phyloP scores from a whole-genome alignment of 2,888 invertebrate species.

The Willowsia nigromaculata region DNA sequence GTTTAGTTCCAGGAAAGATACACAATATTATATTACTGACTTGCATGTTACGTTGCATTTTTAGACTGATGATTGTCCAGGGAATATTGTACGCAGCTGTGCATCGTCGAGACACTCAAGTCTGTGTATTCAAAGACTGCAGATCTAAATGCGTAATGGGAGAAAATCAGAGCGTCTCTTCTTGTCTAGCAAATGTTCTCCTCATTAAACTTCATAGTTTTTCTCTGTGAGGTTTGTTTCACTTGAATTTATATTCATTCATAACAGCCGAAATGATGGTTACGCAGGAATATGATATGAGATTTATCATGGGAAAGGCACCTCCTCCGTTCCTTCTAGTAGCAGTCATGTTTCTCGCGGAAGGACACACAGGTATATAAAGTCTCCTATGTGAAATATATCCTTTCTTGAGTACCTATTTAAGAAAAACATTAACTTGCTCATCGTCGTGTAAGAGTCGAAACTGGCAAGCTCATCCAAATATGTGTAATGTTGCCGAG shows the following conservation, averaged over 20 bases:
- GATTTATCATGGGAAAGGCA: conserved; percentile 60
- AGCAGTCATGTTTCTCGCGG: neutral
- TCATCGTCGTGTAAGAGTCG: conserved; percentile 35
- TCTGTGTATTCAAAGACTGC: neutral
- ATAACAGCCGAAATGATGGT: conserved; percentile 30
- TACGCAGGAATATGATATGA: neutral
- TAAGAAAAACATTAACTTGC: conserved; percentile 57
- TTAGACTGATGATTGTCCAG: conserved; percentile 65
- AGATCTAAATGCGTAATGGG: neutral
- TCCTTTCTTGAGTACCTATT: conserved; percentile 39
- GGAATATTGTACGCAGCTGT: conserved; percentile 62
- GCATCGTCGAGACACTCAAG: neutral
- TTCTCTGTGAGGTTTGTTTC: conserved; percentile 7
- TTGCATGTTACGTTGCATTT: conserved; percentile 48
- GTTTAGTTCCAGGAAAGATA: no score
- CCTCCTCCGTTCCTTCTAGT: neutral
- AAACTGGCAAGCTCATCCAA: conserved; percentile 45
- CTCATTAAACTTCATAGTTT: conserved; percentile 44
- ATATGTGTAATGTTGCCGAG: conserved; percentile 10
- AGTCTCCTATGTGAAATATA: conserved; percentile 1
- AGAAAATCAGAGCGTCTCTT: conserved; percentile 36
- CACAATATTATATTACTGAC: neutral
- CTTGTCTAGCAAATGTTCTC: conserved; percentile 13
- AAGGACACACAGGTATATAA: neutral
- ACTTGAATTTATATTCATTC: conserved; percentile 44